Percentiles rank a stretch among this genome's conserved stretches.
These are phyloP conservation scores for Clarias macrocephalus DNA, from an alignment of 2,113 vertebrate genomes.

Conservation along the genomic window DNA sequence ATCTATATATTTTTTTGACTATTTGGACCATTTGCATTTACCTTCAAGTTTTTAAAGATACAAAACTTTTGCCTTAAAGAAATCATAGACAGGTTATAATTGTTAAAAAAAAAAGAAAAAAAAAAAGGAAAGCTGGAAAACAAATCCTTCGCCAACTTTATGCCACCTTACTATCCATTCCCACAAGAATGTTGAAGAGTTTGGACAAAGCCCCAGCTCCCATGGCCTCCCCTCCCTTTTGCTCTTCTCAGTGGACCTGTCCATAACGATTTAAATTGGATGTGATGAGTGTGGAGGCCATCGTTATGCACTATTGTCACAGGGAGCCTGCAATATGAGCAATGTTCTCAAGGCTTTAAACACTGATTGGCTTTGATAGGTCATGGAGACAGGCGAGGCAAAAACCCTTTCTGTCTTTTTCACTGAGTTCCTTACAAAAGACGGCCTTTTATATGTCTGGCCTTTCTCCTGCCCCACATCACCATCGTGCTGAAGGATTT, in stretches of 20 bases:
- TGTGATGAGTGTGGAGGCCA: constrained; percentile 96
- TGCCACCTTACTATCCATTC: constrained; percentile 30
- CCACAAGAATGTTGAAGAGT: constrained; percentile 38
- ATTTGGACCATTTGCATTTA: background rate
- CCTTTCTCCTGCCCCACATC: constrained; percentile 23
- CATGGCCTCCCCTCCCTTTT: constrained; percentile 25
- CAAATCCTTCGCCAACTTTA: background rate
- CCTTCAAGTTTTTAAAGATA: background rate
- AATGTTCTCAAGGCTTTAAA: constrained; percentile 64
- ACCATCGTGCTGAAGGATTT: constrained; percentile 22
- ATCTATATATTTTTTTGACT: background rate
- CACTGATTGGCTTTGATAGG: constrained; percentile 98
- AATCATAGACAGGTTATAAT: background rate
- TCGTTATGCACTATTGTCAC: constrained; percentile 84
- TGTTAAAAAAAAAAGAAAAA: background rate
- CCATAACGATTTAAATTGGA: constrained; percentile 91
- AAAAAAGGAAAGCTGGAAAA: constrained; percentile 9
- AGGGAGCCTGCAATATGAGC: constrained; percentile 67
- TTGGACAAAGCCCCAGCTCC: constrained; percentile 48
- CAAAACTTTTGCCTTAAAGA: background rate
- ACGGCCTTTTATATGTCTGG: constrained; percentile 46
- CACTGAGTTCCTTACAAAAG: constrained; percentile 54
- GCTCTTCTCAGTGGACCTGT: constrained; percentile 53
- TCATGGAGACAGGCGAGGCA: constrained; percentile 83
- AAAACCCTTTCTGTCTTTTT: constrained; percentile 67